Base-by-base conservation (phyloP, 2,888 invertebrate species). In the Myopa tessellatipennis region DNA sequence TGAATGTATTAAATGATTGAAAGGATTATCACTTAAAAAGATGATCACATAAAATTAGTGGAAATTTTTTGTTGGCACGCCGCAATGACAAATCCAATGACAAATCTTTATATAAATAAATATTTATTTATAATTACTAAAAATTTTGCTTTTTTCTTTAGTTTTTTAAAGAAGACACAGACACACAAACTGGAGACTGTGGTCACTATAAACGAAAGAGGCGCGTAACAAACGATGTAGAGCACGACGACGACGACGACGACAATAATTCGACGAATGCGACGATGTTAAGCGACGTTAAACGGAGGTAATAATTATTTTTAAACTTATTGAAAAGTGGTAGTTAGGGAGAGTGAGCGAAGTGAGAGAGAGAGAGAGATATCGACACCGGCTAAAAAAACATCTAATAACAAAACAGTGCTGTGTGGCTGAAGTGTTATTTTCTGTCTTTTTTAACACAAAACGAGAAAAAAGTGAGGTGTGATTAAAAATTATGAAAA, bases 51-150 rank as follows among this genome's bases (percentile, higher is more conserved):
- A 70, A 69, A 70, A 70, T 18, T 34, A 26, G 34, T 55, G 14
- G 63, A 67, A 67, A 26, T 52, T 65, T 63, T 16, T 55, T 52
- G n/a, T 55, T 70, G 36, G 50, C 61, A 71, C 71, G 70, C 68
- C 55, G 82, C 85, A 87, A 86, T 86, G 86, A 85, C 86, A 86
- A 85, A 86, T 83, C 85, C 87, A 87, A 87, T 87, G 87, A 85
- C 83, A 83, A 85, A 85, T 82, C 79, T 83, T 85, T 83, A 84
- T 83, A 84, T 83, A 84, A 85, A 85, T 83, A 85, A 84, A 84
- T 84, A 82, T 84, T 83, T 74, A 73, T 74, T 79, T 75, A 76
- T 71, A 79, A 70, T 76, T 52, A 60, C 52, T 72, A 74, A 77
- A 76, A 60, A 26, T 26, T 26, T 2, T 26, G 26, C 26, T 26